Evolutionary conservation across 2,888 invertebrate genomes (phyloP).

Genomic region (Catotricha subobsoleta): DNA sequence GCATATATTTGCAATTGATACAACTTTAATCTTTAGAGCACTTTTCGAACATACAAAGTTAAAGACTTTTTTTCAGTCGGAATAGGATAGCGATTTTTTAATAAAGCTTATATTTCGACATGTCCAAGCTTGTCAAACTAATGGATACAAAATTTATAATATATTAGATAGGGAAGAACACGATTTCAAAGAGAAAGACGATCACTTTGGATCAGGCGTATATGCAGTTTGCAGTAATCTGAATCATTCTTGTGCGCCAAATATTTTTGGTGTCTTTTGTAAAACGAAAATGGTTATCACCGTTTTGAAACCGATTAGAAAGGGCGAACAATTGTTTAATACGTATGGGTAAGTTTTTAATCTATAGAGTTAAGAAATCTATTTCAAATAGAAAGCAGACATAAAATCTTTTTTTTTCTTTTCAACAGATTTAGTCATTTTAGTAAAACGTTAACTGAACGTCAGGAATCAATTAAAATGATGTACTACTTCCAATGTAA

Average conservation of each 20-base stretch:
- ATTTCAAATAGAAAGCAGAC: neutral
- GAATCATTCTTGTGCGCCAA: conserved; percentile 79
- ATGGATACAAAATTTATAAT: conserved; percentile 71
- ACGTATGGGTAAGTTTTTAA: conserved; percentile 69
- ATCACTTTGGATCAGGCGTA: conserved; percentile 37
- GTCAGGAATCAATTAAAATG: conserved; percentile 40
- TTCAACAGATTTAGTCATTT: conserved; percentile 52
- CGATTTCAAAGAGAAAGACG: conserved; percentile 29
- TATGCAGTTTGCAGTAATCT: conserved; percentile 62
- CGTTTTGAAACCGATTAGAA: conserved; percentile 47
- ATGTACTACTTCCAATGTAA: conserved; percentile 67
- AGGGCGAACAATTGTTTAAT: conserved; percentile 56
- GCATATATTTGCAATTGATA: conserved; percentile 46
- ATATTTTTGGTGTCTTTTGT: conserved; percentile 47
- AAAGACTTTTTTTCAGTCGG: conserved; percentile 17
- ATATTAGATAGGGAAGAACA: conserved; percentile 35
- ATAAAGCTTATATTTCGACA: conserved; percentile 53
- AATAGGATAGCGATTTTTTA: conserved; percentile 28
- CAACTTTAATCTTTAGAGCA: conserved; percentile 42
- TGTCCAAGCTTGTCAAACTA: no score
- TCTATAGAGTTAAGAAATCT: no score
- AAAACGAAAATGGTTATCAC: conserved; percentile 34
- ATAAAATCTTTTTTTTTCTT: neutral
- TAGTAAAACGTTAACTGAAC: conserved; percentile 34
- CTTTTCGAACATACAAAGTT: conserved; percentile 40